Base-by-base conservation (phyloP, 2,888 invertebrate species). In the Nebria brevicollis region DNA sequence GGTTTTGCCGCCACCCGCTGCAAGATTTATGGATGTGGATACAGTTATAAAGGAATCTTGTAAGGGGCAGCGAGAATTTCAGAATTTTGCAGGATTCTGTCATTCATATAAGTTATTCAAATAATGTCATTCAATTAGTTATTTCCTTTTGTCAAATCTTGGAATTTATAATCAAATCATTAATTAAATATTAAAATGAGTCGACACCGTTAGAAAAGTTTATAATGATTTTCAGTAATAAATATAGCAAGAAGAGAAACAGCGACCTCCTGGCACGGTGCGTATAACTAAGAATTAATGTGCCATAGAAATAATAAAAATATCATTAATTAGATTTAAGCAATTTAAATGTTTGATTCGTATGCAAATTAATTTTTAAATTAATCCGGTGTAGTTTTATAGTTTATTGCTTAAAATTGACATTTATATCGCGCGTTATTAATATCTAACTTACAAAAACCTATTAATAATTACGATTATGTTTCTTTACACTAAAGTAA, bases 1-100 rank as follows among this genome's bases (percentile, higher is more conserved):
- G 13, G 54, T 54, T 54, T 54, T 54, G 66, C 66, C 20, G 66
- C 66, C 70, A 70, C 70, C 70, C 70, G 70, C 70, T 20, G 70
- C 13, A 54, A 54, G 54, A 54, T 54, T 54, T 54, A 54, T 54
- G 54, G 54, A 11, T 54, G 54, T 11, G 54, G 54, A 34, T 34
- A 34, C 34, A 34, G 34, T 34, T 34, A 34, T 34, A 34, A 34
- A 11, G 54, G 54, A 8, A 54, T 54, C 54, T 54, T 54, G 54
- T 54, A 54, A 54, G 54, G 54, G 54, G 11, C 54, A 13, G 11
- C 54, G 8, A 54, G 54, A 54, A 54, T 54, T 54, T 2, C 54
- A 54, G 54, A 54, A 54, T 54, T 54, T 54, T 13, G 1, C 54
- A 54, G 54, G 54, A 54, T 8, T 54, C 11, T 54, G 34, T 54